These are phyloP conservation scores for Stenodera caucasica DNA, from an alignment of 2,888 invertebrate species.

Conservation along the genomic window DNA sequence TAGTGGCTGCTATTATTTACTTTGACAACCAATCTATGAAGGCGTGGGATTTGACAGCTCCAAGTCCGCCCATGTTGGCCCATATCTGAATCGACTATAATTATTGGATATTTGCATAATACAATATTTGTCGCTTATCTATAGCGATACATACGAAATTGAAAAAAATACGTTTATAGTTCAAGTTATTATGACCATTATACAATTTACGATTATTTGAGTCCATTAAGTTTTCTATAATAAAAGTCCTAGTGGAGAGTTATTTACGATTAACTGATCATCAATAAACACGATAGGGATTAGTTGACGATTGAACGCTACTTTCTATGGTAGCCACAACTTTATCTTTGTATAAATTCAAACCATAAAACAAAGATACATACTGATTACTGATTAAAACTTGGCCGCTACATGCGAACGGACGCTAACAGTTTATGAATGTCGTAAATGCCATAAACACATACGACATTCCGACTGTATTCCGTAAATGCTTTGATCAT, in stretches of 20 bases:
- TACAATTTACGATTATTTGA: constrained; percentile 48
- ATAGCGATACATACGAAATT: constrained; percentile 24
- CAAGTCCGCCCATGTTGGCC: too few relatives aligned
- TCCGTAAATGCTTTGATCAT: constrained; percentile 29
- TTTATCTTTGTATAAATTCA: constrained; percentile 50
- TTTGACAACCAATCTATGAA: too few relatives aligned
- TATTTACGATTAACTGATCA: constrained; percentile 44
- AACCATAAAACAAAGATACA: constrained; percentile 53
- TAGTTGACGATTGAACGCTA: constrained; percentile 30
- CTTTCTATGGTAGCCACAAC: constrained; percentile 46
- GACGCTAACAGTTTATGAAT: constrained; percentile 50
- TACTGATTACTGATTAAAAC: constrained; percentile 55
- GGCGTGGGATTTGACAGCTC: too few relatives aligned
- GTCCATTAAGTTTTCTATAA: constrained; percentile 48
- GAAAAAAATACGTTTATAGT: constrained; percentile 34
- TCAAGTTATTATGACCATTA: constrained; percentile 39
- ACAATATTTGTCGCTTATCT: constrained; percentile 20
- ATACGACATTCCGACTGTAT: constrained; percentile 46
- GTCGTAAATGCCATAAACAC: constrained; percentile 54
- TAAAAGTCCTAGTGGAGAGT: constrained; percentile 46
- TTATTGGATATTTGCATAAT: constrained; percentile 20
- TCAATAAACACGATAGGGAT: constrained; percentile 34
- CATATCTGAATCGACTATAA: too few relatives aligned
- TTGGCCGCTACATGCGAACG: constrained; percentile 49
- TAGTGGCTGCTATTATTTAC: too few relatives aligned